phyloP scores from a whole-genome alignment of 2,797 vertebrate genomes.

The Lacerta bilineata region DNA sequence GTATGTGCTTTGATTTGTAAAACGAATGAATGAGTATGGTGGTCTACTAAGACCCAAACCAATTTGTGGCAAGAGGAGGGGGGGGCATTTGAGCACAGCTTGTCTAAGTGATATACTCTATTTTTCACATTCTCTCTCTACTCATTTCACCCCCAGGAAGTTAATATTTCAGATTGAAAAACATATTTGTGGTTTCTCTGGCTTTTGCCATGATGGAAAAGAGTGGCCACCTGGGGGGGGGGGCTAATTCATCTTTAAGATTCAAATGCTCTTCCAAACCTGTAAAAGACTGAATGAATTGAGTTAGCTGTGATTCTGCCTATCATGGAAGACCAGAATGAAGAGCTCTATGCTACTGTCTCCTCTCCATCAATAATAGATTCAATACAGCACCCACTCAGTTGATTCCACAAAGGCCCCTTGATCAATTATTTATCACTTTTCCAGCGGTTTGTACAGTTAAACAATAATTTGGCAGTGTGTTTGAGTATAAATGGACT shows the following conservation, averaged over 20 bases:
- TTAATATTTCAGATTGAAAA: background rate
- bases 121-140: background rate
- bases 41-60: too few relatives aligned
- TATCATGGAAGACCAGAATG: slow-evolving; percentile 19
- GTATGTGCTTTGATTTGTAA: too few relatives aligned
- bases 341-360: background rate
- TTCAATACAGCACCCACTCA: background rate
- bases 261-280: background rate
- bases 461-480: slow-evolving; percentile 28
- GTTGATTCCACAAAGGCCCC: background rate
- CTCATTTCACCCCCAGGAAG: background rate
- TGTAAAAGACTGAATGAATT: background rate
- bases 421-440: slow-evolving; percentile 44
- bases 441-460: slow-evolving; percentile 7
- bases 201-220: background rate
- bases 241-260: background rate
- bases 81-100: background rate
- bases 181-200: background rate
- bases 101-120: background rate
- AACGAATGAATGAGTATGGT: too few relatives aligned
- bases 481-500: slow-evolving; percentile 6
- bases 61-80: too few relatives aligned
- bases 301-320: slow-evolving; percentile 2
- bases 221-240: background rate
- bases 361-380: slow-evolving; percentile 37